Conservation (phyloP, 2,888 invertebrate species). For the Drosophila gaucha region DNA sequence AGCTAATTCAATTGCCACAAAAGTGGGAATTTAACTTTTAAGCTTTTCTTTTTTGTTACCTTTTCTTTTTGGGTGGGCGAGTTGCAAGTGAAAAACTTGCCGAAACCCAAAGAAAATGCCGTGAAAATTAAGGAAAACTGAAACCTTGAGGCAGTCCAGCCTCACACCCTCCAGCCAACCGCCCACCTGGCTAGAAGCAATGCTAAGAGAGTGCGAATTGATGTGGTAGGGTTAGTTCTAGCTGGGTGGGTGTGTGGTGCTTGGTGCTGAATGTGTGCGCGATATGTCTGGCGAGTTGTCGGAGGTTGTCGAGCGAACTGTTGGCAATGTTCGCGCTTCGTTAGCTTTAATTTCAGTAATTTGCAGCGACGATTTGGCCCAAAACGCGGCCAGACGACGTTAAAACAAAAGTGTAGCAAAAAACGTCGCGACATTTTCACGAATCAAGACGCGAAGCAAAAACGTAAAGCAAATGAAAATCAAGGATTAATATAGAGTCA, state of each 20-base stretch:
- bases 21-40: constrained; percentile 74
- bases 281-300: constrained; percentile 56
- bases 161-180: not conserved
- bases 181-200: constrained; percentile 17
- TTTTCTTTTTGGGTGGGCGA: constrained; percentile 17
- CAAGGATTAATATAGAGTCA: not conserved
- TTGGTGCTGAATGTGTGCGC: constrained; percentile 28
- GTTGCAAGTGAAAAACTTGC: constrained; percentile 44
- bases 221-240: constrained; percentile 1
- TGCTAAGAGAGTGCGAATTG: constrained; percentile 23
- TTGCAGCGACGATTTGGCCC: constrained; percentile 71
- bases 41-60: constrained; percentile 23
- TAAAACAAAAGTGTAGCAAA: constrained; percentile 53
- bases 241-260: constrained; percentile 5
- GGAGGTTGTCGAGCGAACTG: constrained; percentile 58
- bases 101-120: constrained; percentile 47
- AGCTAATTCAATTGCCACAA: constrained; percentile 74
- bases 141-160: constrained; percentile 22
- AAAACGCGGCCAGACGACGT: constrained; percentile 56
- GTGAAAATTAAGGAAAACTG: constrained; percentile 47
- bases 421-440: constrained; percentile 68
- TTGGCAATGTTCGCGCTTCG: constrained; percentile 81
- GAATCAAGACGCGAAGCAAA: constrained; percentile 55
- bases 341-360: constrained; percentile 81
- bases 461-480: constrained; percentile 26